phyloP scores from a whole-genome alignment of 53 echinoderm and acorn worm species.

The Hippasteria phrygiana region DNA sequence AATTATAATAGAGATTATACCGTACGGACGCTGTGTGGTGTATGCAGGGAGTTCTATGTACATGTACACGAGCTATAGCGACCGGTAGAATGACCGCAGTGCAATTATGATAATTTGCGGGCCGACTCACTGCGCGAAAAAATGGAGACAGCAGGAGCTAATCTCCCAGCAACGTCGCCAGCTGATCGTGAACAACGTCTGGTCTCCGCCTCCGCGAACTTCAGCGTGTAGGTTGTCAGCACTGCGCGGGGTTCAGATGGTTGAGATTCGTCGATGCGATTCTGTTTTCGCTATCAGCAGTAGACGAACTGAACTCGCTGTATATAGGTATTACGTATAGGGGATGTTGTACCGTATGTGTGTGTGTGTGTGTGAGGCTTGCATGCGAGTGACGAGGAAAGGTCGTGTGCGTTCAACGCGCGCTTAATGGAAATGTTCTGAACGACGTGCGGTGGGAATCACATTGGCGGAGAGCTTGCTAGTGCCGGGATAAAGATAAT shows the following conservation, averaged over 20 bases:
- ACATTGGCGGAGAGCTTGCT: background rate
- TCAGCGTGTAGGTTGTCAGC: background rate
- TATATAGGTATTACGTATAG: slow-evolving; percentile 3
- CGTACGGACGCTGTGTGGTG: slow-evolving; percentile 33
- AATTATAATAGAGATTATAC: slow-evolving; percentile 62
- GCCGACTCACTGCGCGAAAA: slow-evolving; percentile 19
- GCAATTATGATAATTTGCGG: slow-evolving; percentile 55
- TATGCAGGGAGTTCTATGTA: background rate
- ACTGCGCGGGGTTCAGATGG: slow-evolving; percentile 17
- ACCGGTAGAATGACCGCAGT: slow-evolving; percentile 28
- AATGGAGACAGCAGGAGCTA: slow-evolving; percentile 35
- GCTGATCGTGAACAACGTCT: slow-evolving; percentile 58
- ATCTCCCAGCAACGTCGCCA: slow-evolving; percentile 59
- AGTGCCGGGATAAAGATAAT: slow-evolving; percentile 26
- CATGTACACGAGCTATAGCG: slow-evolving; percentile 33
- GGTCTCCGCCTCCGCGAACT: slow-evolving; percentile 19
- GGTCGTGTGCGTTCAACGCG: slow-evolving; percentile 40
- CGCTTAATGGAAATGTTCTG: slow-evolving; percentile 54
- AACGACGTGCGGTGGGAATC: background rate
- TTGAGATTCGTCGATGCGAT: slow-evolving; percentile 29
- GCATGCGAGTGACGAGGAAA: slow-evolving; percentile 22
- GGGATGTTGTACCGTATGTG: background rate
- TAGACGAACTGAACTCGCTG: slow-evolving; percentile 58
- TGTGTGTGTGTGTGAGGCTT: background rate
- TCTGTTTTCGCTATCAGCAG: slow-evolving; percentile 31